phyloP scores from a whole-genome alignment of 2,113 vertebrate species.

The Amblyornis subalaris region DNA sequence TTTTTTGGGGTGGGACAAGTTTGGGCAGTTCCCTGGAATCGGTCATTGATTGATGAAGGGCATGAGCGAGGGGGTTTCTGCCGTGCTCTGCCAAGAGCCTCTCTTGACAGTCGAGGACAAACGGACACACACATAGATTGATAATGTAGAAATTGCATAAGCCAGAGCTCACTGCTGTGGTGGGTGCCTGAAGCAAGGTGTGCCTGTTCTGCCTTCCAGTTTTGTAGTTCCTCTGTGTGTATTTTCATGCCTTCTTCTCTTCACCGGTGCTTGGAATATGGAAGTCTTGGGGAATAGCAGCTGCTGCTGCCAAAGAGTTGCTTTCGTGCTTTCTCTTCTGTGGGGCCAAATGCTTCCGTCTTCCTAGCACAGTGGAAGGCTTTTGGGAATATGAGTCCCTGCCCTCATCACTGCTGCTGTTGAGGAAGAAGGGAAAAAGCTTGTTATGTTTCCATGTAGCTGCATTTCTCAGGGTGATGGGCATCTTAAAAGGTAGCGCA shows the following conservation, averaged over 20 bases:
- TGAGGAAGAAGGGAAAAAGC: neutral
- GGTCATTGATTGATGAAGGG: neutral
- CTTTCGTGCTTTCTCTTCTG: neutral
- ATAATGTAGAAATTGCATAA: neutral
- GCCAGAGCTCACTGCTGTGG: neutral
- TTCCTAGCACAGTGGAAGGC: neutral
- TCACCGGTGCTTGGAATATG: neutral
- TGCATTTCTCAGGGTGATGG: neutral
- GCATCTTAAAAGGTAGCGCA: neutral
- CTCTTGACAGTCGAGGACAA: neutral
- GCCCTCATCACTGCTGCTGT: neutral
- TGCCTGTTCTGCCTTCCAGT: neutral
- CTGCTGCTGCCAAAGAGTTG: neutral
- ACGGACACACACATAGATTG: no score
- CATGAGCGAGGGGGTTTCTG: fast-evolving
- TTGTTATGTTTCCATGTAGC: neutral
- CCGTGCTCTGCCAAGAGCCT: fast-evolving
- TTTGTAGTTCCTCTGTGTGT: neutral
- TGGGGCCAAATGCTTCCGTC: neutral
- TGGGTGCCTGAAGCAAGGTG: neutral
- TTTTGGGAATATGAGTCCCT: neutral
- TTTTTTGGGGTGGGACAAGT: neutral
- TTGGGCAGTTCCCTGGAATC: fast-evolving
- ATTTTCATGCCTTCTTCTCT: neutral
- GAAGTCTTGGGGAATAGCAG: neutral